Conservation (phyloP, 2,888 invertebrate species). For the Papilio demoleus region DNA sequence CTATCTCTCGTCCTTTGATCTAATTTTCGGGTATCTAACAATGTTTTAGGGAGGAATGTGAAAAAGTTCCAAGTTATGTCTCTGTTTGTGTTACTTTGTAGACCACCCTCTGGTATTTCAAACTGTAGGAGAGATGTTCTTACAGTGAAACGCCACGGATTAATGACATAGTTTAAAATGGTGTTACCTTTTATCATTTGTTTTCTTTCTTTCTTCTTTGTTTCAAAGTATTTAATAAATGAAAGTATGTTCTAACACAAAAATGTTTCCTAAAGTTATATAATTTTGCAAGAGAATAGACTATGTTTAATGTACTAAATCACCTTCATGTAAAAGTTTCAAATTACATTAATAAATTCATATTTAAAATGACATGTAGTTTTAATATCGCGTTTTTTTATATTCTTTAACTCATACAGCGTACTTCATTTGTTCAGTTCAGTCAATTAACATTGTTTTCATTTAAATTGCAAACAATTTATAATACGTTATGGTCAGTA, state of each 20-base stretch:
- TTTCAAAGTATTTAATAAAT: neutral
- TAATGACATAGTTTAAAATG: constrained; percentile 18
- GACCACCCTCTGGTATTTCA: neutral
- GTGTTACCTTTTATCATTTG: constrained; percentile 7
- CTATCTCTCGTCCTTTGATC: constrained; percentile 31
- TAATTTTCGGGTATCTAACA: constrained; percentile 24
- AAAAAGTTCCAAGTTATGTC: constrained; percentile 38
- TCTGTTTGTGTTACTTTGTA: constrained; percentile 28
- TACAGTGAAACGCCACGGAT: constrained; percentile 10
- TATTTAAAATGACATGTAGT: too few relatives aligned
- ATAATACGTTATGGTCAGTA: constrained; percentile 42
- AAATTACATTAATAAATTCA: too few relatives aligned
- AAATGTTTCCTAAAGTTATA: too few relatives aligned
- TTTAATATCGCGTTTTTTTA: neutral
- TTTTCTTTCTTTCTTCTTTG: neutral
- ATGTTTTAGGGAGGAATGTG: constrained; percentile 34
- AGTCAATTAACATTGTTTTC: constrained; percentile 11
- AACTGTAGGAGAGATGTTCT: too few relatives aligned
- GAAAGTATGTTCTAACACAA: neutral
- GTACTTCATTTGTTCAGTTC: neutral
- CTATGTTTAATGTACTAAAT: too few relatives aligned
- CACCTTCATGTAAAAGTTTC: too few relatives aligned
- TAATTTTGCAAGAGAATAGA: too few relatives aligned
- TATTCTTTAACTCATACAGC: too few relatives aligned
- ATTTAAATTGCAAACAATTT: constrained; percentile 18